These are phyloP conservation scores for Solenopsis fugax DNA, from an alignment of 1,140 invertebrate species.

Conservation along the genomic window DNA sequence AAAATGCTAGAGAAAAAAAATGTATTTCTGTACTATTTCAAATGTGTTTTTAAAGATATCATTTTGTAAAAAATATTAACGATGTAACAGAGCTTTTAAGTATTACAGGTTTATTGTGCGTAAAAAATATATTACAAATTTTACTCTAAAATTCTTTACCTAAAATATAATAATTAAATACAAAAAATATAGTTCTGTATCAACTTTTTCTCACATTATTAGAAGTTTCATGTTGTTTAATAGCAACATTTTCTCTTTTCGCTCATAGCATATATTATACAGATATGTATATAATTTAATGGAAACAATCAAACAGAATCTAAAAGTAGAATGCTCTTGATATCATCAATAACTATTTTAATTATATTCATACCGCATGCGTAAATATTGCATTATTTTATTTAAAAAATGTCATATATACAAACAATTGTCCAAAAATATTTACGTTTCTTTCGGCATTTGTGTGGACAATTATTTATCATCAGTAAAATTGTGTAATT, in stretches of 20 bases:
- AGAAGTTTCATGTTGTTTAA: background rate
- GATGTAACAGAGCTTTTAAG: background rate
- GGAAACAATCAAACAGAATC: conserved; percentile 2
- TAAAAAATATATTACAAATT: background rate
- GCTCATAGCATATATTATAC: background rate
- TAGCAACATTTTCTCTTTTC: background rate
- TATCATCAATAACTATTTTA: background rate
- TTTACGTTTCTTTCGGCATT: background rate
- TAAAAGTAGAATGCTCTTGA: background rate
- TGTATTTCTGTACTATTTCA: background rate
- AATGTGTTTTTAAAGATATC: background rate
- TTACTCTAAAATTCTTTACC: background rate
- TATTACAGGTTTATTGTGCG: background rate
- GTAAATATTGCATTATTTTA: background rate
- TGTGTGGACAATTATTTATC: conserved; percentile 5
- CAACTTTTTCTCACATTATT: background rate
- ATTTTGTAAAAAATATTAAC: background rate
- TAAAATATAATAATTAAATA: background rate
- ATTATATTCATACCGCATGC: background rate
- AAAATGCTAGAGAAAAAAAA: background rate
- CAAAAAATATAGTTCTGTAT: background rate
- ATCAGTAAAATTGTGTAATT: conserved; percentile 40
- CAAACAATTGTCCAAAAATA: background rate
- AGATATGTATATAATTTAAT: background rate
- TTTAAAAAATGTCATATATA: background rate